Evolutionary conservation across 1,140 invertebrate genomes (phyloP).

Genomic region (Dendrolimus kikuchii): DNA sequence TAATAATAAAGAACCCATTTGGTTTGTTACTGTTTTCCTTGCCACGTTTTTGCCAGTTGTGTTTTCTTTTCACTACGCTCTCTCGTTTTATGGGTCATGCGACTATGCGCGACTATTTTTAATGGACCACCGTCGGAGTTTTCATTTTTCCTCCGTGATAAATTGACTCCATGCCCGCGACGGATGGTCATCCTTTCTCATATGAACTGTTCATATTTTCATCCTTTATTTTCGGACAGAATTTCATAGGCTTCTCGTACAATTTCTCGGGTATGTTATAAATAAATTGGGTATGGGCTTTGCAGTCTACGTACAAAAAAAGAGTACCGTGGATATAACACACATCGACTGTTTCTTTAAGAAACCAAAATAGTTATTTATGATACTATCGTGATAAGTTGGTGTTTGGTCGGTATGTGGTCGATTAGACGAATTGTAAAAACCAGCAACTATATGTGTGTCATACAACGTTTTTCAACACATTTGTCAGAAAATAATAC

Average conservation of each 20-base stretch:
- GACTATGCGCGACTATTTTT: constrained; percentile 69
- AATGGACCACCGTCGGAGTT: constrained; percentile 55
- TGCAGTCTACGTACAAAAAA: too few relatives aligned
- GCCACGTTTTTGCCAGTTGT: constrained; percentile 43
- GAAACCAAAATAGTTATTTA: too few relatives aligned
- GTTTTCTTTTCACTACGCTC: constrained; percentile 62
- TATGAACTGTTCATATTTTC: constrained; percentile 26
- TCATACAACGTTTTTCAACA: too few relatives aligned
- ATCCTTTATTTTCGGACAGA: constrained; percentile 10
- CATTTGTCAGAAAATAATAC: too few relatives aligned
- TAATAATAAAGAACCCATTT: constrained; percentile 6
- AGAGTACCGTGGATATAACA: too few relatives aligned
- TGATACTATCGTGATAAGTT: too few relatives aligned
- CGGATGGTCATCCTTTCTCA: constrained; percentile 59
- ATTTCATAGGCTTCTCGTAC: not conserved
- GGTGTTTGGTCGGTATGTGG: too few relatives aligned
- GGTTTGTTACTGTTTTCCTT: constrained; percentile 3
- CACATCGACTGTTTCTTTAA: too few relatives aligned
- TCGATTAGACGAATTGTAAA: too few relatives aligned
- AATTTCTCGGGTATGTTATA: too few relatives aligned
- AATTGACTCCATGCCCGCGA: constrained; percentile 63
- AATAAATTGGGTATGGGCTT: too few relatives aligned
- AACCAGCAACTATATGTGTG: too few relatives aligned
- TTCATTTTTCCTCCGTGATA: constrained; percentile 66
- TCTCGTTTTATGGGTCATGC: constrained; percentile 69